Evolutionary conservation across 2,888 invertebrate species (phyloP), one percentile per base, ranked within the genome.

Genomic region (Folsomia candida): DNA sequence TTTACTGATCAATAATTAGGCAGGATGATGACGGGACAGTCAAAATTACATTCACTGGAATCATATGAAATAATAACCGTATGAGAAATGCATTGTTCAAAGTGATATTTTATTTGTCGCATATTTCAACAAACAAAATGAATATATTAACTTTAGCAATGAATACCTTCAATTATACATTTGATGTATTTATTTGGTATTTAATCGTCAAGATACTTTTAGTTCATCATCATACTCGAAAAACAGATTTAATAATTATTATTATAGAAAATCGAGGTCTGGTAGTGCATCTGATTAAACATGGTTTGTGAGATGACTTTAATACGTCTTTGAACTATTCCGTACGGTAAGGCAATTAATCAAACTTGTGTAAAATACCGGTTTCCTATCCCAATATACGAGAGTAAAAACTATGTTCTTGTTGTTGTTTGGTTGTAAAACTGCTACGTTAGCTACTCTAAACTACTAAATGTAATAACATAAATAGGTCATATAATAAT

Each of bases 321-420:
- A 37, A 65, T 65, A 54, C 65, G 65, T 65, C 65, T 65, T 65
- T 65, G 65, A 51, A 65, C 65, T 65, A 65, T 65, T 65, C n/a
- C 54, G 54, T 54, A 65, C 57, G 65, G 65, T 65, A 65, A 65
- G 65, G 65, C 65, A 65, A 65, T 65, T 51, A 65, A 65, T 65
- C 25, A 64, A 64, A 64, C 20, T 62, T 64, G 24, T 54, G 51
- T 65, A 51, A 65, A 51, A 54, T 65, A 65, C 57, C 25, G 65
- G 51, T 37, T 51, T 65, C 26, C 24, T 54, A 27, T 54, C 27
- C 26, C 26, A 20, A 6, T n/a, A 4, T 6, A 54, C 20, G 20
- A 54, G 54, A 54, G 54, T 54, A 54, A 54, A 54, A 54, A 54
- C 37, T 37, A 37, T 37, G 6, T 54, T 54, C 54, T 54, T 37